Percentiles rank a stretch among this genome's conserved stretches.
phyloP scores from a whole-genome alignment of 2,888 invertebrate genomes.

The Drosophila sordidapex region DNA sequence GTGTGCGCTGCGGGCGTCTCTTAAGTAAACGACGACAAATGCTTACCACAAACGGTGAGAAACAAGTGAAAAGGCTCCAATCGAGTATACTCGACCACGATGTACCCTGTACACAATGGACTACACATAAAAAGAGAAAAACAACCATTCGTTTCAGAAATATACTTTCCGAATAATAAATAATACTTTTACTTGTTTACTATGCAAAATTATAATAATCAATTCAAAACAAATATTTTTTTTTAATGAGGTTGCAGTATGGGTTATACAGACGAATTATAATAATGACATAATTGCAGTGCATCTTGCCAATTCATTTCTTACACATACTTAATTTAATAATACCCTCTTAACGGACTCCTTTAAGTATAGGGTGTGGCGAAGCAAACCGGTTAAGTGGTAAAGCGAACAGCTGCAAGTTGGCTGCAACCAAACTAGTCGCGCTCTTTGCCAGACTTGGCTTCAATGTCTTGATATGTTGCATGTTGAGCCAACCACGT shows the following conservation, averaged over 20 bases:
- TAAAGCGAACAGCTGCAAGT: conserved; percentile 55
- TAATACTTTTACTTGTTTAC: neutral
- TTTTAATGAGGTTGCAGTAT: neutral
- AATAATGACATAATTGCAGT: neutral
- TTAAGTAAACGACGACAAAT: conserved; percentile 53
- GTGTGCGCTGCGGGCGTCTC: conserved; percentile 51
- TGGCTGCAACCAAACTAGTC: conserved; percentile 37
- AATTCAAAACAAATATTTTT: neutral
- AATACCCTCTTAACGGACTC: neutral
- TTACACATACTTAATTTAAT: neutral
- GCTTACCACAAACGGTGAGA: conserved; percentile 21
- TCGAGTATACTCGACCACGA: neutral
- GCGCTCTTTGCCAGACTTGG: conserved; percentile 47
- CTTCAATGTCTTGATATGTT: conserved; percentile 41
- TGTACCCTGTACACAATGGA: conserved; percentile 5
- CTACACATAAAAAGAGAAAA: neutral
- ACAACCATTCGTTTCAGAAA: neutral
- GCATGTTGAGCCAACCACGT: conserved; percentile 48
- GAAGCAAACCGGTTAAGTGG: conserved; percentile 49
- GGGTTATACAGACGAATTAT: neutral
- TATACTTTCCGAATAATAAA: neutral
- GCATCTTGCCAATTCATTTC: neutral
- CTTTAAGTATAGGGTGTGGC: conserved; percentile 11
- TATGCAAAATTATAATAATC: neutral
- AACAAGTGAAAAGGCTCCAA: conserved; percentile 19